Evolutionary conservation across 2,797 vertebrate species (phyloP), one percentile per base, ranked within the genome.

Genomic region (Choloepus didactylus): DNA sequence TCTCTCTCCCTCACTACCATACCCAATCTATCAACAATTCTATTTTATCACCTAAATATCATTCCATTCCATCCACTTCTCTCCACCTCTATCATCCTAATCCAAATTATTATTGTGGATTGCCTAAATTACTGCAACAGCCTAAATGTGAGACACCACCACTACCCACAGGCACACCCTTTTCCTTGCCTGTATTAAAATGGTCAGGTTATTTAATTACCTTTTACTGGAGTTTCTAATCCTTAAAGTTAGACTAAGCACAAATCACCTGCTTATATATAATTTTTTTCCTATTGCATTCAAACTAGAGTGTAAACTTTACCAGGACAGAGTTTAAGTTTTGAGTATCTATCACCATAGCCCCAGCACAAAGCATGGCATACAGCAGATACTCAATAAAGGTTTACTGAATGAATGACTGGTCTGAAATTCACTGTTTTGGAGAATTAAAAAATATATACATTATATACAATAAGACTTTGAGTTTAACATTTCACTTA

Each of bases 181-280:
- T 72, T 66, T 41, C n/a, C 82, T 62, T 72, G 35, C 59, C 29
- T 31, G 62, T 59, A 38, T 66, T 92, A 51, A 14, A 75, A 81
- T 21, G 51, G 21, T 67, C 27, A 70, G 44, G 35, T 31, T 87
- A 77, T n/a, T 80, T 46, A 79, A 66, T 41, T 60, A 41, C 14
- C 60, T 90, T 73, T 92, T 67, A 44, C 16, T 59, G 27, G 38
- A 46, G 31, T 79, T 95, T 89, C 85, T 82, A 91, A 73, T 81
- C 92, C 27, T 81, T 92, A 75, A 87, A 93, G 46, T 38, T 59
- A 76, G n/a, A 35, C 60, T 90, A 94, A 84, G 27, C 38, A 96
- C n/a, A 83, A 79, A 89, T 87, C 35, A 67, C 21, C 15, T 77
- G 9, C 54, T 67, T 76, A 15, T 66, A 81, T 46, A 21, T 60